phyloP scores from a whole-genome alignment of 2,888 invertebrate genomes.

The Matsumyia berberina region DNA sequence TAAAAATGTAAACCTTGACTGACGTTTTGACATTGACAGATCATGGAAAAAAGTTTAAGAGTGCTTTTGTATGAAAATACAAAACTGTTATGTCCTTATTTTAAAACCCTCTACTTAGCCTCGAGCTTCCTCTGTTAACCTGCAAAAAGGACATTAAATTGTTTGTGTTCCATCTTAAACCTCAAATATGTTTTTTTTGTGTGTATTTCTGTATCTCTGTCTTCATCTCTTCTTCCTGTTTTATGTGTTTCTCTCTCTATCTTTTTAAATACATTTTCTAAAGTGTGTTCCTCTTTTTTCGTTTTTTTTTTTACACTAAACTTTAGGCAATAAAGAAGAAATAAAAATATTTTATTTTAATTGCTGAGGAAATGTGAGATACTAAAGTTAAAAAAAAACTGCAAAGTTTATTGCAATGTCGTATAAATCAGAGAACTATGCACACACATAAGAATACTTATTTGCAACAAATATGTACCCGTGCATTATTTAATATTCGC shows the following conservation, averaged over 20 bases:
- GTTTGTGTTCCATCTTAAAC: conserved; percentile 12
- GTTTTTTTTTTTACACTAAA: conserved; percentile 7
- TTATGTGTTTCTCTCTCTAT: conserved; percentile 7
- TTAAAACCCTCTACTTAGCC: too few relatives aligned
- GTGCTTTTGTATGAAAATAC: too few relatives aligned
- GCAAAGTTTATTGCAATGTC: conserved; percentile 4
- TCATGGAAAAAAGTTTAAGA: too few relatives aligned
- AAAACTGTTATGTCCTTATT: too few relatives aligned
- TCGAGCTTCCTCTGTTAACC: conserved; percentile 5
- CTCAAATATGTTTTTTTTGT: conserved; percentile 18
- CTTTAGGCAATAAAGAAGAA: conserved; percentile 17
- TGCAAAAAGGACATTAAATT: conserved; percentile 18
- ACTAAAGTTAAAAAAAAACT: conserved; percentile 3
- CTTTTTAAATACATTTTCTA: background rate
- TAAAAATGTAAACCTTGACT: too few relatives aligned
- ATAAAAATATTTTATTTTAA: conserved; percentile 33
- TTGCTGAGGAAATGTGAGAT: conserved; percentile 37
- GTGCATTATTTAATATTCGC: conserved; percentile 9
- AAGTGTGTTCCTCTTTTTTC: conserved; percentile 18
- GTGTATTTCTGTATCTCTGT: conserved; percentile 13
- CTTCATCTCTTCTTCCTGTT: conserved; percentile 11
- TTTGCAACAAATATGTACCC: conserved; percentile 5
- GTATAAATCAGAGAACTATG: too few relatives aligned
- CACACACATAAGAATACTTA: too few relatives aligned
- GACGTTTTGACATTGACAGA: too few relatives aligned